These are phyloP conservation scores for Trachelus troglodyta DNA, from an alignment of 2,888 invertebrate species.

Conservation along the genomic window DNA sequence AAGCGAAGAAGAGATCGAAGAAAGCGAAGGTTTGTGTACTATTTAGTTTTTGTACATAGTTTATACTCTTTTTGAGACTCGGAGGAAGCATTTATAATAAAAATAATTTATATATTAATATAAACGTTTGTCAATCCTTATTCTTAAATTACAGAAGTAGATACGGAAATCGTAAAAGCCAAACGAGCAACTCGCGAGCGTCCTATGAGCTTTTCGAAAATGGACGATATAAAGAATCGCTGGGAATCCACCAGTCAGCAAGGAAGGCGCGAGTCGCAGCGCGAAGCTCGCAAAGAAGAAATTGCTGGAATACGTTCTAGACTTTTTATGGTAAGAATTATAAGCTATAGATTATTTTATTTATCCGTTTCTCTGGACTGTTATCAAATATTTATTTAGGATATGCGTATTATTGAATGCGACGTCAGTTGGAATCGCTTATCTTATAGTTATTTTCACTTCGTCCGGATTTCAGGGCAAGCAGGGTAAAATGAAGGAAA, in stretches of 20 bases:
- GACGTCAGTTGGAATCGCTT: background rate
- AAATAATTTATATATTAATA: background rate
- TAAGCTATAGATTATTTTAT: slow-evolving; percentile 16
- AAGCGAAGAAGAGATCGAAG: slow-evolving; percentile 75
- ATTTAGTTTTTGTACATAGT: background rate
- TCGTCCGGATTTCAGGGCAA: slow-evolving; percentile 74
- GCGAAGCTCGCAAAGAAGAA: slow-evolving; percentile 89
- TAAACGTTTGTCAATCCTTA: background rate
- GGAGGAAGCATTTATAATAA: background rate
- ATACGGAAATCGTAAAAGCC: slow-evolving; percentile 73
- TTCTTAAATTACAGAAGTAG: slow-evolving; percentile 68
- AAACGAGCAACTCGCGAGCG: slow-evolving; percentile 75
- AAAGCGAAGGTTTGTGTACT: slow-evolving; percentile 56
- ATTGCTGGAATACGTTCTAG: slow-evolving; percentile 87
- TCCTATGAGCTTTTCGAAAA: slow-evolving; percentile 83
- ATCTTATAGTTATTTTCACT: background rate
- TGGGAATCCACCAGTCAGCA: slow-evolving; percentile 74
- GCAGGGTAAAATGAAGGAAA: slow-evolving; percentile 90
- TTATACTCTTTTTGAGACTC: background rate
- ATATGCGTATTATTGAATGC: background rate
- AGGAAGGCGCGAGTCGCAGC: slow-evolving; percentile 71
- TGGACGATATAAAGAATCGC: slow-evolving; percentile 85
- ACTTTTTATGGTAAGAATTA: slow-evolving; percentile 77
- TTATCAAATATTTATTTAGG: background rate
- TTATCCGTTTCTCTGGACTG: background rate